Percentiles rank a stretch among this genome's conserved stretches.
Conservation (phyloP, 2,113 vertebrate species). For the Poeciliopsis retropinna region DNA sequence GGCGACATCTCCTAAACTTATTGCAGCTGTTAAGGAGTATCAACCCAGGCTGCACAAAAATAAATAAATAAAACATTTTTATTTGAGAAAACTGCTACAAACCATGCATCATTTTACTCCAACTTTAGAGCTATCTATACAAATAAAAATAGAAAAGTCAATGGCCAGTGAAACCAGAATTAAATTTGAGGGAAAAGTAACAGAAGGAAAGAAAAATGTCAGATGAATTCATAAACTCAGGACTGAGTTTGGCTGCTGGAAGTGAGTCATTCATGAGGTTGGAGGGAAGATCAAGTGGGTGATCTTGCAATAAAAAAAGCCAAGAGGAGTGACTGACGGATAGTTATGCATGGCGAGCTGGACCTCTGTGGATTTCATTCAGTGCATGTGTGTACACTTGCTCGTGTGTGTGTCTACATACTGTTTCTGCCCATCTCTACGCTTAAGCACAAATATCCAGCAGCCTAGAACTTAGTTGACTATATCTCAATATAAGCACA, state of each 20-base stretch:
- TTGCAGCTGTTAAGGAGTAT: no score
- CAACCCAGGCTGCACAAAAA: no score
- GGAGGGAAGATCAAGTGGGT: constrained; percentile 25
- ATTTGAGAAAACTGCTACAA: no score
- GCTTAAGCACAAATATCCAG: constrained; percentile 35
- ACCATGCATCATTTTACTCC: no score
- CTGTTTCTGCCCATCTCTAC: constrained; percentile 18
- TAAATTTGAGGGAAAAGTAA: constrained; percentile 6
- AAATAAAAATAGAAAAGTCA: background rate
- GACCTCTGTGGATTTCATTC: constrained; percentile 2
- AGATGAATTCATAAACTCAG: constrained; percentile 57
- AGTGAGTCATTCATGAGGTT: constrained; percentile 46
- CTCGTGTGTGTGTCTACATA: constrained; percentile 16
- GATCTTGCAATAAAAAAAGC: constrained; percentile 37
- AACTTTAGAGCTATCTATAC: no score
- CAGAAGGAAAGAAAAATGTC: constrained; percentile 7
- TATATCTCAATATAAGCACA: constrained; percentile 37
- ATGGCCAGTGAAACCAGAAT: background rate
- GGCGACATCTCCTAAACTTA: no score
- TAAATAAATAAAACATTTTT: no score
- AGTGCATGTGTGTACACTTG: background rate
- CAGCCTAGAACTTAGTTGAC: constrained; percentile 30
- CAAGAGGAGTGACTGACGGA: constrained; percentile 26
- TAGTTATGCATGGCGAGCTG: constrained; percentile 27
- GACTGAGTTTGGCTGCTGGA: constrained; percentile 25